Evolutionary conservation across 2,888 invertebrate species (phyloP).

Genomic region (Exephanes ischioxanthus): DNA sequence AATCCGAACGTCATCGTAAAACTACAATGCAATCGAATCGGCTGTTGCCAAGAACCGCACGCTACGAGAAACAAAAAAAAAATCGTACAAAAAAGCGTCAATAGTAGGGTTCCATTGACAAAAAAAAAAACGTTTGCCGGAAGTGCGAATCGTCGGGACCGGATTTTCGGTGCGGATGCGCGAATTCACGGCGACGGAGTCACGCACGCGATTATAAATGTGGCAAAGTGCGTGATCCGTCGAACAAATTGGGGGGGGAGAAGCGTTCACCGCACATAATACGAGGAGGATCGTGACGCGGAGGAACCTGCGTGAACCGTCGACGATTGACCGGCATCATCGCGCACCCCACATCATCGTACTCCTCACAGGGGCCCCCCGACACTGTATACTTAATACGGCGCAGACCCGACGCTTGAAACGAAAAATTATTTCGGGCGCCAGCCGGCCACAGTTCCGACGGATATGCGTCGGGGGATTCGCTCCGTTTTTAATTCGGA

Average conservation of each 20-base stretch:
- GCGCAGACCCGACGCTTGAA: not conserved
- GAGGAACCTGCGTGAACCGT: not conserved
- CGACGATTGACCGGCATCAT: conserved; percentile 24
- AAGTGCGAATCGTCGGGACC: conserved; percentile 42
- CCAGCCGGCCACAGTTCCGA: conserved; percentile 80
- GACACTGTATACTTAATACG: conserved; percentile 11
- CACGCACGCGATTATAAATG: conserved; percentile 64
- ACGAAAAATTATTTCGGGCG: conserved; percentile 76
- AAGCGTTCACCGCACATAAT: not conserved
- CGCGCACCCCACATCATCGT: conserved; percentile 1
- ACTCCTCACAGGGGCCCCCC: conserved; percentile 9
- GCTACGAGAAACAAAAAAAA: not conserved
- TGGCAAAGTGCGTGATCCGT: conserved; percentile 63
- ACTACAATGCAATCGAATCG: not conserved
- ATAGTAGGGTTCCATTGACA: not conserved
- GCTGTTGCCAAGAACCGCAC: not conserved
- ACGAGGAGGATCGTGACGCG: conserved; percentile 37
- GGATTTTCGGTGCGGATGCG: conserved; percentile 68
- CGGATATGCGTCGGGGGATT: conserved; percentile 69
- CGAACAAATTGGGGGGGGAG: conserved; percentile 44
- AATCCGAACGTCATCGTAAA: not conserved
- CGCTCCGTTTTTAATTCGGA: conserved; percentile 77
- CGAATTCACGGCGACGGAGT: conserved; percentile 58
- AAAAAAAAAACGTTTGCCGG: conserved; percentile 19
- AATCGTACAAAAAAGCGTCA: not conserved